Percentiles rank a stretch among this genome's conserved stretches.
Conservation (phyloP, 2,113 vertebrate genomes). For the Anarrhichthys ocellatus region DNA sequence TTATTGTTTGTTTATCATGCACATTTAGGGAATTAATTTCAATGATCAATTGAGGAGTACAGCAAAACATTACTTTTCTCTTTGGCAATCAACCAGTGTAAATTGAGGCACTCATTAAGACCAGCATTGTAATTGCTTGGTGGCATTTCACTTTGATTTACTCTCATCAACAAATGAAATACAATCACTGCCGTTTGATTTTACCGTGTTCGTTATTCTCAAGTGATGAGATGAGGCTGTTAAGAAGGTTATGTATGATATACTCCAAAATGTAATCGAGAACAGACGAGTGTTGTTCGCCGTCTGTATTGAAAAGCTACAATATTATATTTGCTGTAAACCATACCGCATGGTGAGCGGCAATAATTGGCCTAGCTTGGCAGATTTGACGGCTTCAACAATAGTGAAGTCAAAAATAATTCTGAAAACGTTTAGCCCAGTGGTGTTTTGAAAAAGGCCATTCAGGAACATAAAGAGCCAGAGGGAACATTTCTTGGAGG, state of each 20-base stretch:
- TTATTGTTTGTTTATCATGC: conserved; percentile 71
- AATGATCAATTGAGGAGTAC: conserved; percentile 63
- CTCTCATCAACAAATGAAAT: conserved; percentile 77
- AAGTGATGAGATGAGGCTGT: conserved; percentile 65
- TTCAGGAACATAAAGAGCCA: conserved; percentile 70
- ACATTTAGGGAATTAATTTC: conserved; percentile 71
- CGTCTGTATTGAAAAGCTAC: conserved; percentile 12
- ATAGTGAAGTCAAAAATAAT: conserved; percentile 65
- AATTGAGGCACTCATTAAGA: conserved; percentile 75
- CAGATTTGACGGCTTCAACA: conserved; percentile 54
- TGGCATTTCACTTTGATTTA: conserved; percentile 76
- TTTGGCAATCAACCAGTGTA: conserved; percentile 75
- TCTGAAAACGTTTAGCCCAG: conserved; percentile 68
- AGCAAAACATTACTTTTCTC: conserved; percentile 67
- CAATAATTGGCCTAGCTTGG: conserved; percentile 5
- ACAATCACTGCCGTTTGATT: conserved; percentile 76
- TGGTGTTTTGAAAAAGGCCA: conserved; percentile 70
- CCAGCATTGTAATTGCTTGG: conserved; percentile 72
- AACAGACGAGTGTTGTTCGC: conserved; percentile 39
- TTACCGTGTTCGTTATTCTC: conserved; percentile 66
- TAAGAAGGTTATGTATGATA: conserved; percentile 66
- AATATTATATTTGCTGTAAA: conserved; percentile 3
- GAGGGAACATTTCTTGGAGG: conserved; percentile 74
- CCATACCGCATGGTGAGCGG: neutral
- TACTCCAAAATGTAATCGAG: conserved; percentile 53